Evolutionary conservation across 1,140 invertebrate genomes (phyloP).

Genomic region (Globodera rostochiensis): DNA sequence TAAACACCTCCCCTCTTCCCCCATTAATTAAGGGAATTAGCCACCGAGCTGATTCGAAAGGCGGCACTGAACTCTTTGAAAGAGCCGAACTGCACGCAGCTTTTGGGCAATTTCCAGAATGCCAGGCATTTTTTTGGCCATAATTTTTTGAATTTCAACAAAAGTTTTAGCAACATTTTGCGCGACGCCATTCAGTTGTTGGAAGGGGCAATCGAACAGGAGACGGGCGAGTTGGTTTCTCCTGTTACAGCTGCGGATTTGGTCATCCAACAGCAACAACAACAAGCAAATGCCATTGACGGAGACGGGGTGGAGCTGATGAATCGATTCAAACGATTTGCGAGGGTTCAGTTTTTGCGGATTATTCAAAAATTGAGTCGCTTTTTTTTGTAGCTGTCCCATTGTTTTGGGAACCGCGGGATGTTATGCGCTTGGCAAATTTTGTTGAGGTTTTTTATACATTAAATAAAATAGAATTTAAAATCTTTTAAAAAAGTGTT

Average conservation of each 20-base stretch:
- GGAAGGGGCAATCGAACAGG: slow-evolving; percentile 14
- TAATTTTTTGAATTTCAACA: neutral
- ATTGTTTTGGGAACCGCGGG: slow-evolving; percentile 25
- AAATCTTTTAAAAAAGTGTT: neutral
- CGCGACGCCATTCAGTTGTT: slow-evolving; percentile 20
- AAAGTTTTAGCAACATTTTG: neutral
- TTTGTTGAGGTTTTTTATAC: neutral
- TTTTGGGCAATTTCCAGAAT: neutral
- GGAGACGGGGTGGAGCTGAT: neutral
- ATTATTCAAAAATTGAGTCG: neutral
- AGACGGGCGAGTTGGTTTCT: slow-evolving; percentile 15
- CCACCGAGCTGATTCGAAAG: neutral
- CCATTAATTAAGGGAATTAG: neutral
- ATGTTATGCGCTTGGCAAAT: slow-evolving; percentile 12
- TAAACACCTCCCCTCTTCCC: neutral
- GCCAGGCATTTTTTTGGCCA: neutral
- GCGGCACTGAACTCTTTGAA: neutral
- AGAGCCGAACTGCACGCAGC: neutral
- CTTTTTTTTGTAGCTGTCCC: slow-evolving; percentile 9
- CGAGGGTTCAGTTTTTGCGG: neutral
- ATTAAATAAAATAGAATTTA: no score
- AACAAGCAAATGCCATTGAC: neutral
- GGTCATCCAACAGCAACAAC: neutral
- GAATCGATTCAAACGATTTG: slow-evolving; percentile 29
- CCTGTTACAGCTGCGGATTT: neutral